Percentiles rank a stretch among this genome's conserved stretches.
phyloP scores from a whole-genome alignment of 2,113 vertebrate genomes.

The Etheostoma cragini region DNA sequence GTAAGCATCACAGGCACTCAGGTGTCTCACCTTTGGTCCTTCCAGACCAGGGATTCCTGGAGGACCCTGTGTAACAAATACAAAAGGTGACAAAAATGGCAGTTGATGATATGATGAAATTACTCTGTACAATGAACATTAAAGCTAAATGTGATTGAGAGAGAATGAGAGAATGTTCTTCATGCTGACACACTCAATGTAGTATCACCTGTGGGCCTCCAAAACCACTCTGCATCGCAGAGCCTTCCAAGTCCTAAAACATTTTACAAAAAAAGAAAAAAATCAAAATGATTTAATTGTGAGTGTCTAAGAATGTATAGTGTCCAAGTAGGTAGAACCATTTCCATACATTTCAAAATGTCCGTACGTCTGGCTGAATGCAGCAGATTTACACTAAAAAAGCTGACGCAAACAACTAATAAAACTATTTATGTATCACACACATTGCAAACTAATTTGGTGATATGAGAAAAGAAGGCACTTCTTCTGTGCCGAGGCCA shows the following conservation, averaged over 20 bases:
- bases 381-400: neutral
- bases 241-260: slow-evolving; percentile 90
- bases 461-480: neutral
- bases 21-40: slow-evolving; percentile 76
- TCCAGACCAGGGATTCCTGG: slow-evolving; percentile 75
- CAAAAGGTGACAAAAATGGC: neutral
- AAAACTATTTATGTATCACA: neutral
- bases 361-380: neutral
- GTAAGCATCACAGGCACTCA: neutral
- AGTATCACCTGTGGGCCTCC: slow-evolving; percentile 81
- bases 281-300: neutral
- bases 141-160: too few relatives aligned
- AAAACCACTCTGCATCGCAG: slow-evolving; percentile 75
- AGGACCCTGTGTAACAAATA: slow-evolving; percentile 69
- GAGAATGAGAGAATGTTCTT: neutral
- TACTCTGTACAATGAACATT: neutral
- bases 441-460: neutral
- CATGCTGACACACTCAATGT: neutral
- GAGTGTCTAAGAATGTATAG: neutral
- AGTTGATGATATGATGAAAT: neutral
- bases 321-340: neutral
- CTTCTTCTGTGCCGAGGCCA: neutral
- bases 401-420: neutral
- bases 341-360: too few relatives aligned
- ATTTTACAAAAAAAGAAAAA: neutral